Conservation (phyloP, 2,797 vertebrate species). For the Ceryle rudis region DNA sequence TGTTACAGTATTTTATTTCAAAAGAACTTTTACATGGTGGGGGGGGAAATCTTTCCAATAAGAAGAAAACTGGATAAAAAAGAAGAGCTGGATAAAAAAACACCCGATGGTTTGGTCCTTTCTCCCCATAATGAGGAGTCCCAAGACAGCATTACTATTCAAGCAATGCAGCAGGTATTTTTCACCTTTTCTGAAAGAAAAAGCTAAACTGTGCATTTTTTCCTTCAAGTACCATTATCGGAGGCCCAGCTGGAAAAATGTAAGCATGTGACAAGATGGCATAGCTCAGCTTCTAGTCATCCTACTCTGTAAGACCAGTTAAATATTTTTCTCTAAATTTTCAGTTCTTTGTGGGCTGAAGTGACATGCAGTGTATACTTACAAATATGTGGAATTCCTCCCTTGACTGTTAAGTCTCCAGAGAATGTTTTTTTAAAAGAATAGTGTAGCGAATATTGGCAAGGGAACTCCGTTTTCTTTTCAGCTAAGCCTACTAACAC, state of each 20-base stretch:
- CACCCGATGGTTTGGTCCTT: not conserved
- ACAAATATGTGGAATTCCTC: not conserved
- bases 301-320: not conserved
- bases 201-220: not conserved
- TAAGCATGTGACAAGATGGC: not conserved
- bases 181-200: not conserved
- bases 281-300: not conserved
- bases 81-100: fast-evolving
- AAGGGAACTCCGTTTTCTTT: not conserved
- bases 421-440: not conserved
- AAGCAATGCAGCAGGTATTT: not conserved
- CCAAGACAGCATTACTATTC: not conserved
- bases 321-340: not conserved
- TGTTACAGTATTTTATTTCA: not conserved
- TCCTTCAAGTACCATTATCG: not conserved
- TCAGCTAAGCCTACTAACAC: not conserved
- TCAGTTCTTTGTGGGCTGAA: not conserved
- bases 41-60: not conserved
- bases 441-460: not conserved
- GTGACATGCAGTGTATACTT: not conserved
- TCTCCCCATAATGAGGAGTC: not conserved
- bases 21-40: not conserved
- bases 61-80: not conserved
- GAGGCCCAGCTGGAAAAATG: not conserved
- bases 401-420: not conserved